phyloP scores from a whole-genome alignment of 2,797 vertebrate species.

The Clarias fuscus region DNA sequence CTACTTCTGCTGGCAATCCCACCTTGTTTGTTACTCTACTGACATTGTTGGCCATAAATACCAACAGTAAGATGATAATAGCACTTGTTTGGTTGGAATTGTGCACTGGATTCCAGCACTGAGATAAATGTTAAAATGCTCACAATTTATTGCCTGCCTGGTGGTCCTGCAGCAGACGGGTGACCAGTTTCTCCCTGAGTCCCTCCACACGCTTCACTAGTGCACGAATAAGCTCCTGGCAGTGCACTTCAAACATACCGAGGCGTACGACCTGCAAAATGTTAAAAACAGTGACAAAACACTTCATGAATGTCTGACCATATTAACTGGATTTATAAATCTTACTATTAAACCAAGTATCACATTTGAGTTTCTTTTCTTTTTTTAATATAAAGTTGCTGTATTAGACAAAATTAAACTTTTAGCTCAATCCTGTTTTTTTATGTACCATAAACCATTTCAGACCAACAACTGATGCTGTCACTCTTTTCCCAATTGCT shows the following conservation, averaged over 20 bases:
- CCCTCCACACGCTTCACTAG: conserved; percentile 75
- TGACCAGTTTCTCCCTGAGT: conserved; percentile 77
- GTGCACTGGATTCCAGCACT: background rate
- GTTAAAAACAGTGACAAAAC: background rate
- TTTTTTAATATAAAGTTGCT: too few species aligned
- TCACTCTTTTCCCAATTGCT: background rate
- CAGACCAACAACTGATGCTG: background rate
- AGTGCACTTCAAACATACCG: conserved; percentile 88
- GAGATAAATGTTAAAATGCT: conserved; percentile 40
- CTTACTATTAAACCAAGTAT: background rate
- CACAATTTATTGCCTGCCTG: conserved; percentile 74
- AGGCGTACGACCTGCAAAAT: conserved; percentile 73
- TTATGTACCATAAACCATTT: background rate
- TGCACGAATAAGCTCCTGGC: conserved; percentile 76
- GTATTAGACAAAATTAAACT: background rate
- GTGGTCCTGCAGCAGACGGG: conserved; percentile 76
- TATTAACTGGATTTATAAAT: background rate
- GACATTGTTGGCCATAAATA: background rate
- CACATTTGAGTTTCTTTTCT: background rate
- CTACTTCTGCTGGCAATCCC: background rate
- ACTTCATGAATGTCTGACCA: background rate
- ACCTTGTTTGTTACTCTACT: background rate
- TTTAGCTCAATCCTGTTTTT: background rate
- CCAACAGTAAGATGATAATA: background rate
- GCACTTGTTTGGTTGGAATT: background rate